Conservation (phyloP, 2,888 invertebrate species). For the Agriotes lineatus region DNA sequence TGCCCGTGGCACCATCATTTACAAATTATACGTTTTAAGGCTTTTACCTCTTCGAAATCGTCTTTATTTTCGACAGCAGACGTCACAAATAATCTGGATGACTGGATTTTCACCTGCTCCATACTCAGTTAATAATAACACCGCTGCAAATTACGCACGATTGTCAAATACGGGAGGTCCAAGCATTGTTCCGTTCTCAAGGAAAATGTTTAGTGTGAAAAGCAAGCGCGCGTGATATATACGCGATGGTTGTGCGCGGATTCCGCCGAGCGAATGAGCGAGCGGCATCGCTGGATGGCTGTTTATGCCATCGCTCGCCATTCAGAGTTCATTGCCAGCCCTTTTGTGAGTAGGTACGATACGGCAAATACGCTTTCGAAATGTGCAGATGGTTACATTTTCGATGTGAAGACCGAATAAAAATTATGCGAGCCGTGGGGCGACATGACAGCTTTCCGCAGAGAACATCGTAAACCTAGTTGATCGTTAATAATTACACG, state of each 20-base stretch:
- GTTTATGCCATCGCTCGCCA: background rate
- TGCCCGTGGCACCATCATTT: slow-evolving; percentile 68
- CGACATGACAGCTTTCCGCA: no score
- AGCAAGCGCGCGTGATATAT: slow-evolving; percentile 67
- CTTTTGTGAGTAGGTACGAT: background rate
- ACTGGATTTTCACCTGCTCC: slow-evolving; percentile 72
- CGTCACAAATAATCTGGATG: slow-evolving; percentile 84
- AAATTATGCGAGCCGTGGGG: no score
- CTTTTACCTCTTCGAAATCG: slow-evolving; percentile 89
- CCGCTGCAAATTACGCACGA: slow-evolving; percentile 72
- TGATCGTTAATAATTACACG: background rate
- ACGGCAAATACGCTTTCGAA: background rate
- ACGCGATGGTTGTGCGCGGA: slow-evolving; percentile 57
- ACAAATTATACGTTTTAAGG: slow-evolving; percentile 66
- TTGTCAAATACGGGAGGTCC: slow-evolving; percentile 70
- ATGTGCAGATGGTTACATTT: background rate
- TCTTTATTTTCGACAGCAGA: slow-evolving; percentile 89
- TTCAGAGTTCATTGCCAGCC: slow-evolving; percentile 35
- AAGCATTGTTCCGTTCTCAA: slow-evolving; percentile 72
- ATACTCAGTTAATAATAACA: slow-evolving; percentile 68
- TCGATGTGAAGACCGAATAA: background rate
- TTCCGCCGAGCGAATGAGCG: slow-evolving; percentile 52
- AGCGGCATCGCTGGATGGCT: slow-evolving; percentile 37
- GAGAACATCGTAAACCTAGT: background rate
- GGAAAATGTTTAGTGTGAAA: slow-evolving; percentile 66